Evolutionary conservation across 2,888 invertebrate species (phyloP).

Genomic region (Aquatica leii): DNA sequence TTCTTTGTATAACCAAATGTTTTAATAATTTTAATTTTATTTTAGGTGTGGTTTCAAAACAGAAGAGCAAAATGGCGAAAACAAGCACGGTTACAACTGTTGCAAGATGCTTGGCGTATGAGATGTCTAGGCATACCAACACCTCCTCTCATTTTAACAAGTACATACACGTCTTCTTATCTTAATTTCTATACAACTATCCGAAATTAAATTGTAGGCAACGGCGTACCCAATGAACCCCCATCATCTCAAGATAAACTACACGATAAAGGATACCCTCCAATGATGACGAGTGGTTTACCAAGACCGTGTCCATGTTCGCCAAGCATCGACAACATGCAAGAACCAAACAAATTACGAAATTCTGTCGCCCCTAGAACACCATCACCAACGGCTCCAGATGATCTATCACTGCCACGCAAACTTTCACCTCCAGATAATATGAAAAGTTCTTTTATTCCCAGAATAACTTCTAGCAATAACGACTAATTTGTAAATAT

Average conservation of each 20-base stretch:
- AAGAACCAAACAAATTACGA: constrained; percentile 47
- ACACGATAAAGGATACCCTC: constrained; percentile 43
- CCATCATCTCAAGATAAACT: constrained; percentile 41
- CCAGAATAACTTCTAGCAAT: constrained; percentile 26
- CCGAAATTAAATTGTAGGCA: constrained; percentile 21
- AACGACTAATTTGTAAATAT: constrained; percentile 20
- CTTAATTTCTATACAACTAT: too few relatives aligned
- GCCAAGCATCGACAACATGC: constrained; percentile 52
- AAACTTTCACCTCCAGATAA: constrained; percentile 30
- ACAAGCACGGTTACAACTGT: constrained; percentile 82
- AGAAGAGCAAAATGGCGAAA: constrained; percentile 91
- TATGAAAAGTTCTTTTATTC: constrained; percentile 18
- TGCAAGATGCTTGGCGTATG: constrained; percentile 93
- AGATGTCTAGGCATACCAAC: constrained; percentile 74
- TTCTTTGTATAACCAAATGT: too few relatives aligned
- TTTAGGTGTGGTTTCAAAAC: constrained; percentile 91
- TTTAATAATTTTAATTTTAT: constrained; percentile 7
- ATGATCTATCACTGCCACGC: constrained; percentile 55
- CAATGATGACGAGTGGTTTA: constrained; percentile 47
- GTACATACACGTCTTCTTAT: constrained; percentile 41
- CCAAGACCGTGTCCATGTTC: constrained; percentile 55
- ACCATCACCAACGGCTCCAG: constrained; percentile 56
- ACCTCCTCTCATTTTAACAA: constrained; percentile 58
- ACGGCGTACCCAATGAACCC: constrained; percentile 31
- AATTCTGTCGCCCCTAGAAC: constrained; percentile 46